Evolutionary conservation across 1,140 invertebrate genomes (phyloP), one percentile per base, ranked within the genome.

Genomic region (Mamestra configurata): DNA sequence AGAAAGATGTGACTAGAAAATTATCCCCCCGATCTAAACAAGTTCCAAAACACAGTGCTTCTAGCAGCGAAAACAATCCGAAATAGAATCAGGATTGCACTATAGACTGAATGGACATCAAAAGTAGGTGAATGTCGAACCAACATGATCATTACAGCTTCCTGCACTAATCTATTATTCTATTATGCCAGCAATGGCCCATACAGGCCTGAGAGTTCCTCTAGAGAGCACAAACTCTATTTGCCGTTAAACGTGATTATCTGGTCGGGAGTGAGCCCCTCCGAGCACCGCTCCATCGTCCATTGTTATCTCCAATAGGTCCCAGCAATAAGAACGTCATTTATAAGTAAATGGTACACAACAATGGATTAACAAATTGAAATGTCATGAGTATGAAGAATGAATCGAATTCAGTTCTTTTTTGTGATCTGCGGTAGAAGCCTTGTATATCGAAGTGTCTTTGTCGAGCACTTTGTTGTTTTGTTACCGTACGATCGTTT

Each of bases 351-450:
- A 57, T 53, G 51, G 71, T 24, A 73, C 71, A 73, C 53, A 73
- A 73, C 71, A 73, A 73, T 73, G 71, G 71, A 73, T 73, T 73
- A 73, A 57, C 71, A 73, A 73, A 73, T 73, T 73, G 71, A 57
- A 73, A 73, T 73, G 71, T 73, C 71, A 73, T 37, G 49, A 73
- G 10, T 55, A 73, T 51, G 71, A 73, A 43, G 71, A 73, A 73
- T 73, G 24, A 43, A 73, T 57, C 53, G n/a, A 73, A 73, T 22
- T 73, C 31, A 43, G 18, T 43, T 59, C 37, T 68, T 73, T 72
- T 57, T 57, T 35, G 46, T 24, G 31, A 35, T 64, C 20, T 46
- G 59, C n/a, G 59, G 13, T 70, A n/a, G 11, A 66, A 73, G 20
- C 53, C 71, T 73, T 73, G 46, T 43, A 40, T 57, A 35, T 57